phyloP scores from a whole-genome alignment of 2,113 vertebrate genomes.

The Bujurquina vittata region DNA sequence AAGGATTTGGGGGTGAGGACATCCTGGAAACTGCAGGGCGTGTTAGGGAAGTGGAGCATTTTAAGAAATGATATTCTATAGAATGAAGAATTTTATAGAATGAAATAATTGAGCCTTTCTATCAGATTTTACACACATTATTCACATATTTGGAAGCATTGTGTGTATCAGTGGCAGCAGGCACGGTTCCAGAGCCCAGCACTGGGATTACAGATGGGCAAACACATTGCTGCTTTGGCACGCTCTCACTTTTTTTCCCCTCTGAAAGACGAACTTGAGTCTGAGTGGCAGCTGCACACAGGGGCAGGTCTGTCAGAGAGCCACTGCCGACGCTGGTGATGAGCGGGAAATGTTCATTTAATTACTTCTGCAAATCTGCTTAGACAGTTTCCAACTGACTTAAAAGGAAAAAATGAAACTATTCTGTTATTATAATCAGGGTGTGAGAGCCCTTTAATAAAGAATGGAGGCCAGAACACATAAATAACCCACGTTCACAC shows the following conservation, averaged over 20 bases:
- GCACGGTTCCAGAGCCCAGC: not conserved
- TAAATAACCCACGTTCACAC: not conserved
- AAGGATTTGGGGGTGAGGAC: too few species aligned
- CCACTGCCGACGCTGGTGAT: fast-evolving
- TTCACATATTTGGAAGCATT: not conserved
- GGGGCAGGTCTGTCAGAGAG: not conserved
- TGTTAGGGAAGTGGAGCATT: too few species aligned
- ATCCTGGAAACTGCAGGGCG: too few species aligned
- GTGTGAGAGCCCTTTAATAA: not conserved
- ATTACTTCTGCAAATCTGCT: not conserved
- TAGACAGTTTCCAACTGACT: not conserved
- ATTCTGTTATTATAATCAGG: not conserved
- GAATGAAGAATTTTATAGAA: too few species aligned
- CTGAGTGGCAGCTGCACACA: not conserved
- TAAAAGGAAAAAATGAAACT: not conserved
- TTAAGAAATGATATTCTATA: too few species aligned
- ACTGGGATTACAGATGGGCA: not conserved
- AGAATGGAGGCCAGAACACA: not conserved
- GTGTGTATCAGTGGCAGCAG: not conserved
- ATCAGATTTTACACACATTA: not conserved
- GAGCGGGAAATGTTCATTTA: not conserved
- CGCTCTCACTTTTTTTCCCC: not conserved
- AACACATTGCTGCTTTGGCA: not conserved
- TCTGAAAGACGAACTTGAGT: not conserved
- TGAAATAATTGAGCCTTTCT: not conserved